Percentiles rank a stretch among this genome's conserved stretches.
phyloP scores from a whole-genome alignment of 2,113 vertebrate species.

The Tachycineta bicolor region DNA sequence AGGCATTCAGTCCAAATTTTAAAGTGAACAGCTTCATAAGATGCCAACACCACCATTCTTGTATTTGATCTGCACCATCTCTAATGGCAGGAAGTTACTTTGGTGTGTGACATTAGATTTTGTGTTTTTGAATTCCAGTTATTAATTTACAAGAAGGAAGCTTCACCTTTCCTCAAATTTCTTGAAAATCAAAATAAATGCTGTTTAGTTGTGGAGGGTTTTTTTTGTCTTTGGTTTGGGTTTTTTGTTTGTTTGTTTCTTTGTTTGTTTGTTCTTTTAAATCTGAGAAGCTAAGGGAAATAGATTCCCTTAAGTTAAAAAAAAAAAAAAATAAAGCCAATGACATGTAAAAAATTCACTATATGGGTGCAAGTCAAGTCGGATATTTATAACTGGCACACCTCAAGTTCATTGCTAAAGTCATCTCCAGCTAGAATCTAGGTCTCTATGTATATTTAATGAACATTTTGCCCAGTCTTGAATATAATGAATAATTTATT shows the following conservation, averaged over 20 bases:
- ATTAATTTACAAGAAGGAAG: background rate
- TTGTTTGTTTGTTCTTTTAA: background rate
- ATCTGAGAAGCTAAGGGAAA: background rate
- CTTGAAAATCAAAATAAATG: background rate
- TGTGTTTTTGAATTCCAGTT: background rate
- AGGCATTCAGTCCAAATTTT: background rate
- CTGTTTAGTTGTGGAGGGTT: background rate
- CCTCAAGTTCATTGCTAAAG: conserved; percentile 51
- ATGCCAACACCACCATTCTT: background rate
- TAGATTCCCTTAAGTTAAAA: background rate
- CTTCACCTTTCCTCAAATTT: background rate
- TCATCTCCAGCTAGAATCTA: conserved; percentile 31
- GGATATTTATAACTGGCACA: conserved; percentile 41
- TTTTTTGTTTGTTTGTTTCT: too few relatives aligned
- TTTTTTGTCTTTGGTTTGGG: background rate
- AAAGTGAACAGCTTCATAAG: background rate
- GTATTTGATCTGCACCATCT: background rate
- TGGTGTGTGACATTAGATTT: background rate
- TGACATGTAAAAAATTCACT: background rate
- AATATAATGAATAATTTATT: conserved; percentile 30
- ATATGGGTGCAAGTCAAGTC: background rate
- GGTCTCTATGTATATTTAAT: conserved; percentile 55
- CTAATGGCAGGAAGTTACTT: background rate
- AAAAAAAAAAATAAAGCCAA: background rate
- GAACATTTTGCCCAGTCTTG: conserved; percentile 28